Conservation (phyloP, 2,888 invertebrate genomes). For the Anaspis maculata region DNA sequence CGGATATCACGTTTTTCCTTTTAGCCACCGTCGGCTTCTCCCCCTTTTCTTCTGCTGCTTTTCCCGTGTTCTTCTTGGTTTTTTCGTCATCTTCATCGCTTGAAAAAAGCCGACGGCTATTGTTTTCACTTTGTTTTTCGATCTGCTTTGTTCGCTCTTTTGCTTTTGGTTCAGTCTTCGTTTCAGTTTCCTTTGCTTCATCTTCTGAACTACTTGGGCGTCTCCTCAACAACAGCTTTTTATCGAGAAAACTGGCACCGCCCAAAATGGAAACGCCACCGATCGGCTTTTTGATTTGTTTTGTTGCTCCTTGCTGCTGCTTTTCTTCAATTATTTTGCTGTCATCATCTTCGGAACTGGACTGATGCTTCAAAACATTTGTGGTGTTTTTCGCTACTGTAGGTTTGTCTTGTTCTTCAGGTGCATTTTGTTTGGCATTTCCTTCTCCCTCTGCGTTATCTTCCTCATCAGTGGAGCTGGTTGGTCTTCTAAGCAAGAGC, state of each 20-base stretch:
- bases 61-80: constrained; percentile 7
- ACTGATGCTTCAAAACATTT: constrained; percentile 5
- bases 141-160: constrained; percentile 1
- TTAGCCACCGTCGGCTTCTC: constrained; percentile 2
- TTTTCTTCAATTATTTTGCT: too few species aligned
- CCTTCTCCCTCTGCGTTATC: too few species aligned
- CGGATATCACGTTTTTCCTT: too few species aligned
- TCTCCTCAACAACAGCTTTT: constrained; percentile 18
- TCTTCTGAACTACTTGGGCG: constrained; percentile 14
- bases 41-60: constrained; percentile 1
- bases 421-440: constrained; percentile 23
- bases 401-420: constrained; percentile 33
- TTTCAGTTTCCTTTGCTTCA: constrained; percentile 2
- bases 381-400: constrained; percentile 23
- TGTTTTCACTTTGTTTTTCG: constrained; percentile 3
- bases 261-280: constrained; percentile 55
- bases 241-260: constrained; percentile 21
- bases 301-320: too few species aligned
- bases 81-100: too few species aligned
- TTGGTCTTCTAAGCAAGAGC: constrained; percentile 7
- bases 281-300: constrained; percentile 54
- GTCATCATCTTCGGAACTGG: constrained; percentile 18
- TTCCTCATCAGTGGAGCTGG: constrained; percentile 15
- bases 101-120: background rate
- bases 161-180: background rate